Conservation (phyloP, 2,797 vertebrate species). For the Gallinago nigripennis region DNA sequence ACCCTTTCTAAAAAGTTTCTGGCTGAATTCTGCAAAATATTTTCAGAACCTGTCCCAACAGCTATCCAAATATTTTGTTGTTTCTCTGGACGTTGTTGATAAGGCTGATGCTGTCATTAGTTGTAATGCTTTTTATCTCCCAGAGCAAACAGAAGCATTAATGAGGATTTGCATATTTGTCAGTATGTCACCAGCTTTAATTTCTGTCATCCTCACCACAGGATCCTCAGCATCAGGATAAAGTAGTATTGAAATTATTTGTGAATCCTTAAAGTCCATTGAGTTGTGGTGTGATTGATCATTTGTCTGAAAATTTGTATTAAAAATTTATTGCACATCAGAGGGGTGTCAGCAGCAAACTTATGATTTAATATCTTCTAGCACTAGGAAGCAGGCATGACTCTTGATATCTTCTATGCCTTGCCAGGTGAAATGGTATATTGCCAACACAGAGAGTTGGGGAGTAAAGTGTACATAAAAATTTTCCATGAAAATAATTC, state of each 20-base stretch:
- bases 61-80: background rate
- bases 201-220: background rate
- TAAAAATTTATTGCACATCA: background rate
- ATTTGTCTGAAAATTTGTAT: conserved; percentile 27
- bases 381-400: background rate
- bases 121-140: conserved; percentile 36
- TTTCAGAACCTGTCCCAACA: background rate
- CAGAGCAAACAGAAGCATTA: conserved; percentile 20
- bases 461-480: conserved; percentile 3
- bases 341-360: background rate
- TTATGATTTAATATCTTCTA: conserved; percentile 15
- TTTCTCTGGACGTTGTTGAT: conserved; percentile 8
- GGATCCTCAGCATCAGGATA: background rate
- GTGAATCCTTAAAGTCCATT: background rate
- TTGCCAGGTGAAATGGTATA: conserved; percentile 33
- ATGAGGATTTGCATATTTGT: background rate
- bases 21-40: background rate
- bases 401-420: background rate
- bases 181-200: background rate
- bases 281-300: background rate
- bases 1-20: background rate
- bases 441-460: conserved; percentile 10
- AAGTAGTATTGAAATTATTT: background rate
- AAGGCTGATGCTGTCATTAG: conserved; percentile 27
- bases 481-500: background rate